Evolutionary conservation across 2,888 invertebrate genomes (phyloP).

Genomic region (Acheta domesticus): DNA sequence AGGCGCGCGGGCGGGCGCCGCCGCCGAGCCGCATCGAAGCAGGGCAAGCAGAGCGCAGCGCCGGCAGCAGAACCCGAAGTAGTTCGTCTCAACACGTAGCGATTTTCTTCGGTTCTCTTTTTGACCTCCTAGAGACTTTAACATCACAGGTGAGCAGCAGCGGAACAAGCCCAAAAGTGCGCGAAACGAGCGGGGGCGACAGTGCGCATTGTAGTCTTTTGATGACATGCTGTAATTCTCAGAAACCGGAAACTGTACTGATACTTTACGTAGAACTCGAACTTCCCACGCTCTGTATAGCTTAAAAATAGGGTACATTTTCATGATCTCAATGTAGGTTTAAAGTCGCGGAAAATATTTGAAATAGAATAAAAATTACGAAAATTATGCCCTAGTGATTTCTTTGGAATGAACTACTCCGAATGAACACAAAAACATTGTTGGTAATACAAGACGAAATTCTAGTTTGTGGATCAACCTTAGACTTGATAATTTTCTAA

Average conservation of each 20-base stretch:
- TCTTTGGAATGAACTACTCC: too few relatives aligned
- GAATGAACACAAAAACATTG: too few relatives aligned
- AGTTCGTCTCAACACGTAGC: slow-evolving; percentile 39
- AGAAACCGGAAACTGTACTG: too few relatives aligned
- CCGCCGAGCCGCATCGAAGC: not conserved
- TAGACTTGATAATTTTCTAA: not conserved
- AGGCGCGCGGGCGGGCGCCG: not conserved
- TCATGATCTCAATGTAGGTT: too few relatives aligned
- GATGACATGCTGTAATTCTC: not conserved
- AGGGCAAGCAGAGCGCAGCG: not conserved
- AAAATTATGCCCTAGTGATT: too few relatives aligned
- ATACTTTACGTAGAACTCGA: too few relatives aligned
- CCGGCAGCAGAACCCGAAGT: slow-evolving; percentile 39
- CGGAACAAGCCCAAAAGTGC: not conserved
- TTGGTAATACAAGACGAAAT: too few relatives aligned
- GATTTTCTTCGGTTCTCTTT: slow-evolving; percentile 41
- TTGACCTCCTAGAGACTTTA: not conserved
- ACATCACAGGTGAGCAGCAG: not conserved
- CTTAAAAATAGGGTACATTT: too few relatives aligned
- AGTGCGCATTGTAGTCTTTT: not conserved
- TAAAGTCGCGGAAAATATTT: too few relatives aligned
- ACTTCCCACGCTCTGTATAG: too few relatives aligned
- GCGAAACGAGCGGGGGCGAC: not conserved
- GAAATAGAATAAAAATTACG: too few relatives aligned
- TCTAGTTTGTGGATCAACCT: too few relatives aligned